Base-by-base conservation (phyloP, 2,888 invertebrate species). In the Ophonus ardosiacus region DNA sequence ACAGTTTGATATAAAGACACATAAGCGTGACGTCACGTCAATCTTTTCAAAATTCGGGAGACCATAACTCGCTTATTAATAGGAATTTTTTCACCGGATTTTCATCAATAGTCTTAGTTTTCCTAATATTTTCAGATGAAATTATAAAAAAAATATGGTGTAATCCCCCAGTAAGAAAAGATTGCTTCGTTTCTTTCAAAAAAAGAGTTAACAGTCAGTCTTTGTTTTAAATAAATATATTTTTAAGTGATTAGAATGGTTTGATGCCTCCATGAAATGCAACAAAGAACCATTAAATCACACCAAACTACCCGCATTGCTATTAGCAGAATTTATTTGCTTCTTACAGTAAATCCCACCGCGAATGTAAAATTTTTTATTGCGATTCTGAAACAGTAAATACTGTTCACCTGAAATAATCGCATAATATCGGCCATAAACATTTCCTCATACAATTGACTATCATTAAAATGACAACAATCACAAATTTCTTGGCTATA, bases 401-500 rank as follows among this genome's bases (percentile, higher is more conserved):
- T 40, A 21, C 71, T 43, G 71, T 74, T 74, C 71, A 43, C 43
- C 71, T 74, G 43, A 24, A 74, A 74, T 43, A 74, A 78, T 78
- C 57, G 57, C 78, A 78, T 40, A 76, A 76, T 76, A 76, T 76
- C 43, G 43, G 76, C 21, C 13, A 78, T 78, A 78, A 78, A 78
- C 78, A 18, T 78, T 13, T 78, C 78, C 57, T 57, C 56, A 78
- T 57, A 78, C 78, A 78, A 78, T 78, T 57, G 57, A 57, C 78
- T 78, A 24, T 24, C 71, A 74, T 74, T 74, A 74, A 74, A 74
- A 74, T 74, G 57, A 78, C 78, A 78, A 78, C 78, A 78, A 78
- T 78, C 56, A 78, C 78, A 78, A 78, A 78, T 78, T 78, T 78
- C 78, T 78, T 57, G 21, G 57, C 15, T 56, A 78, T 78, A 78